Base-by-base conservation (phyloP, 2,888 invertebrate genomes). In the Lepeophtheirus nordmannii region DNA sequence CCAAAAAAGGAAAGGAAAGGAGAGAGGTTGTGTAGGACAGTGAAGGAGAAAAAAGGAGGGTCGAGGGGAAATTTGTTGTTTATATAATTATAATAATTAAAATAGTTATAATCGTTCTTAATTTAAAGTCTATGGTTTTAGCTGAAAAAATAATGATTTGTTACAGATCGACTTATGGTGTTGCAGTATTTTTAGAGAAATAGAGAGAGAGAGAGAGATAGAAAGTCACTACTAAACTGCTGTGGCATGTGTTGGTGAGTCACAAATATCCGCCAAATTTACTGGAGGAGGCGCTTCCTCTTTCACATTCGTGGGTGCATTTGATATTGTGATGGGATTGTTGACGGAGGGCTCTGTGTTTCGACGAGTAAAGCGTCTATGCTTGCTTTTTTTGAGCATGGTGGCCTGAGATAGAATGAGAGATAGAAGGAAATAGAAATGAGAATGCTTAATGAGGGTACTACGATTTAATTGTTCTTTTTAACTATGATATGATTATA, bases 381-480 rank as follows among this genome's bases (percentile, higher is more conserved):
- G 78, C 72, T 81, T 80, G 67, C 70, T 69, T 70, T 73, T 73
- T 74, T 80, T 81, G 72, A 81, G 73, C 81, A 81, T 81, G 72
- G 80, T 81, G 68, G 81, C 81, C 80, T 80, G 74, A 39, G 67
- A 57, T 56, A 53, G 39, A 62, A 59, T 23, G 59, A 41, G 53
- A 38, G 46, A 46, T 17, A 23, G 41, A 46, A 23, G 53, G n/a
- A 59, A 17, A 40, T 37, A 57, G 58, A 67, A 17, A 60, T 22
- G 53, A 46, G 53, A 46, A 46, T n/a, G 8, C 17, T 5, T 30
- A 30, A 30, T 30, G 30, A 30, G 30, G 30, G 30, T 7, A 5
- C 3, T 30, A 7, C 30, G n/a, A n/a, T n/a, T n/a, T n/a, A n/a
- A n/a, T n/a, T 30, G 30, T 7, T 30, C 30, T 30, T 30, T 30